Evolutionary conservation across 2,113 vertebrate genomes (phyloP).

Genomic region (Bubo bubo): DNA sequence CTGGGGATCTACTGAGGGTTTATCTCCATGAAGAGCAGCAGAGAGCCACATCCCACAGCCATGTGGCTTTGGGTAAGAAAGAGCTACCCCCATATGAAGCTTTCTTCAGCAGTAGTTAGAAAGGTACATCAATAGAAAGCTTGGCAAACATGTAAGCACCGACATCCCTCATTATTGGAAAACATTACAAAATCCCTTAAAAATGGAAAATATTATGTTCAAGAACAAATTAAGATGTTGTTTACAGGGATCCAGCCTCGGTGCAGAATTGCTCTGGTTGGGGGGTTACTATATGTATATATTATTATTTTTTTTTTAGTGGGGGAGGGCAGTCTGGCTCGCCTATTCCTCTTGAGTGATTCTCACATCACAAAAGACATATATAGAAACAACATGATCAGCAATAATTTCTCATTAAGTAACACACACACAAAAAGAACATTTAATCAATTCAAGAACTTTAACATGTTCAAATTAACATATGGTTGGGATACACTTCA

Average conservation of each 20-base stretch:
- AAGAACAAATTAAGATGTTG: not conserved
- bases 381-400: constrained; percentile 77
- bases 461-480: constrained; percentile 71
- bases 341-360: constrained; percentile 86
- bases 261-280: constrained; percentile 58
- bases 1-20: not conserved
- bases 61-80: constrained; percentile 21
- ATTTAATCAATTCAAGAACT: constrained; percentile 75
- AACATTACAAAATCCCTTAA: not conserved
- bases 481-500: constrained; percentile 65
- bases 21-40: not conserved
- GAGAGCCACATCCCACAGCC: constrained; percentile 18
- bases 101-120: not conserved
- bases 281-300: not conserved
- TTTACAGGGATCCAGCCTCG: not conserved
- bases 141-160: constrained; percentile 2
- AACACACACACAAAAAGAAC: constrained; percentile 72
- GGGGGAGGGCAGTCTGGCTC: constrained; percentile 81
- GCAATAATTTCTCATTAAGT: constrained; percentile 75
- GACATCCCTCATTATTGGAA: not conserved
- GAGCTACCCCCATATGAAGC: not conserved
- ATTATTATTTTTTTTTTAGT: constrained; percentile 33
- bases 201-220: not conserved
- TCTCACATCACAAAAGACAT: constrained; percentile 84
- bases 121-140: not conserved